Conservation (phyloP, 2,888 invertebrate genomes). For the Cerastis rubricosa region DNA sequence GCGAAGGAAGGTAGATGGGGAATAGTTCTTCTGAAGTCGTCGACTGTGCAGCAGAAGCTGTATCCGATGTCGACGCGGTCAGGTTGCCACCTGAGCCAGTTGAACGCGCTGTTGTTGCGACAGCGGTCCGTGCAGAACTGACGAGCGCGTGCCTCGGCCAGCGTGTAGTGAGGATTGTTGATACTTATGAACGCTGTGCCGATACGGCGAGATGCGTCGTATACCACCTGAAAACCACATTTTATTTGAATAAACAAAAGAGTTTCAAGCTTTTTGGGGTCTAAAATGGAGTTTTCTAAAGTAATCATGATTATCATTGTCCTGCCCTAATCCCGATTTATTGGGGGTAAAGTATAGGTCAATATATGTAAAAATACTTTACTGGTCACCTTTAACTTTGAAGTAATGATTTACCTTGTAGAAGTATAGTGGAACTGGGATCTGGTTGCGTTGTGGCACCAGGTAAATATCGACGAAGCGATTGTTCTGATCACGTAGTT, state of each 20-base stretch:
- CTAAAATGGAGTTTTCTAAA: neutral
- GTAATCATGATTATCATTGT: neutral
- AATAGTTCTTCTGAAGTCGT: conserved; percentile 89
- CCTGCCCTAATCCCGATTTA: neutral
- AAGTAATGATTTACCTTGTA: conserved; percentile 80
- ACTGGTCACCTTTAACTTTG: neutral
- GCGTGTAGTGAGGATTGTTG: conserved; percentile 91
- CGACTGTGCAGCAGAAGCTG: conserved; percentile 92
- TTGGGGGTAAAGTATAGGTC: neutral
- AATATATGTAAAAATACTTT: neutral
- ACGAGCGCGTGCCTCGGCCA: conserved; percentile 79
- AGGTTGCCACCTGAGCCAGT: conserved; percentile 91
- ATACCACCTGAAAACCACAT: conserved; percentile 84
- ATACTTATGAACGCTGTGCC: conserved; percentile 92
- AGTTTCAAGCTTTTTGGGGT: too few species aligned
- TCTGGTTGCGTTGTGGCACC: conserved; percentile 77
- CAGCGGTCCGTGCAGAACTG: conserved; percentile 90
- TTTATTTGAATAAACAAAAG: neutral
- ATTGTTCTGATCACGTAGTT: conserved; percentile 88
- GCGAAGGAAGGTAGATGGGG: conserved; percentile 89
- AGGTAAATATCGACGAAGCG: conserved; percentile 84
- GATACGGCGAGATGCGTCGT: conserved; percentile 85
- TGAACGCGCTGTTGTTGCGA: conserved; percentile 90
- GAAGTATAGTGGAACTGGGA: conserved; percentile 86
- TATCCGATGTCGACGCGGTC: conserved; percentile 89